A percentile compares a stretch with the other conserved stretches of the same genome.
Evolutionary conservation across 2,113 vertebrate genomes (phyloP).

Genomic region (Centrocercus urophasianus): DNA sequence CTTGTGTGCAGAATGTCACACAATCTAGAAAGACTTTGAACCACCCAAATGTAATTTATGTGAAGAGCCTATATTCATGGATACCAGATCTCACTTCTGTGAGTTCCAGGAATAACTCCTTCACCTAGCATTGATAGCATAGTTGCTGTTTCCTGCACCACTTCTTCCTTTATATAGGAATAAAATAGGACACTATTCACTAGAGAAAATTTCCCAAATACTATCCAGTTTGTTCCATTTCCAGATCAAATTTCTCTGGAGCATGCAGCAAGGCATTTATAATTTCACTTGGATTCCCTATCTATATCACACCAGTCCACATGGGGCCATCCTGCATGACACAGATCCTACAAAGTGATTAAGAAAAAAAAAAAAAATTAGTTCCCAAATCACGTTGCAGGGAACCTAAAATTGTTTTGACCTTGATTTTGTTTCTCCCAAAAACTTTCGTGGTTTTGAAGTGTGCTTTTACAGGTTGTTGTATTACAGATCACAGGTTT

Average conservation of each 20-base stretch:
- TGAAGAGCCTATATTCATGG: neutral
- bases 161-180: neutral
- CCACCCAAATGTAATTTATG: neutral
- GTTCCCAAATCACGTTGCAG: neutral
- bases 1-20: neutral
- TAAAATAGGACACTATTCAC: neutral
- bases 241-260: neutral
- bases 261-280: neutral
- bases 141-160: neutral
- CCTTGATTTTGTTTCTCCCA: neutral
- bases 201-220: neutral
- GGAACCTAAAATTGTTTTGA: neutral
- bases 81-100: neutral
- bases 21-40: neutral
- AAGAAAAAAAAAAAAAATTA: neutral
- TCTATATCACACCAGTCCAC: neutral
- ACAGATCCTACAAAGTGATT: neutral
- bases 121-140: fast-evolving
- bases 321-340: neutral
- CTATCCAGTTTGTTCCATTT: neutral
- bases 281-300: neutral
- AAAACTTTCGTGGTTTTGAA: neutral
- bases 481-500: neutral
- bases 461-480: neutral
- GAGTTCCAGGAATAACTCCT: neutral